Conservation (phyloP, 2,797 vertebrate genomes). For the Chlorospingus semifuscus region DNA sequence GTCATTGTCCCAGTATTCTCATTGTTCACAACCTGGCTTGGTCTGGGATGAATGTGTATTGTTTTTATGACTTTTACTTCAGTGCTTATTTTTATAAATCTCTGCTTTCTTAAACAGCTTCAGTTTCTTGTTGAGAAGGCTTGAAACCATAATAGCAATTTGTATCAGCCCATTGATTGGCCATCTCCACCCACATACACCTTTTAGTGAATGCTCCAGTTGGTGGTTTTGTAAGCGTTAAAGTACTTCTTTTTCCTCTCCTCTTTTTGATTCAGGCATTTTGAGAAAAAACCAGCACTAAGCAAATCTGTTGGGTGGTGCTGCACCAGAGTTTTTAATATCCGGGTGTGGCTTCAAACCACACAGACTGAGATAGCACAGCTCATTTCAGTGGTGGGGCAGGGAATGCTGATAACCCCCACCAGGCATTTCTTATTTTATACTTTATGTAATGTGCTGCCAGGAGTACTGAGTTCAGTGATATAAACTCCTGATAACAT, state of each 20-base stretch:
- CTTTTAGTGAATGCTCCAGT: background rate
- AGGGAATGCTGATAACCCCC: background rate
- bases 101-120: background rate
- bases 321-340: background rate
- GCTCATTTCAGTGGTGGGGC: background rate
- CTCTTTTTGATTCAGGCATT: background rate
- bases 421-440: background rate
- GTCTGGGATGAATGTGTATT: background rate
- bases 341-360: background rate
- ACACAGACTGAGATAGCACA: accelerated
- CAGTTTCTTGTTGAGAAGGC: background rate
- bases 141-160: background rate
- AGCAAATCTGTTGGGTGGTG: background rate
- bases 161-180: background rate
- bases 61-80: background rate
- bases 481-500: background rate
- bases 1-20: background rate
- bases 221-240: background rate
- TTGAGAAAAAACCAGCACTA: background rate
- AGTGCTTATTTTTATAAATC: background rate
- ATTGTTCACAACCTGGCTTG: background rate
- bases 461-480: background rate
- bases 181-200: background rate
- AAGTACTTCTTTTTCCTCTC: background rate
- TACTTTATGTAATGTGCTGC: background rate